Evolutionary conservation across 2,888 invertebrate species (phyloP), one percentile per base, ranked within the genome.

Genomic region (Melieria picta): DNA sequence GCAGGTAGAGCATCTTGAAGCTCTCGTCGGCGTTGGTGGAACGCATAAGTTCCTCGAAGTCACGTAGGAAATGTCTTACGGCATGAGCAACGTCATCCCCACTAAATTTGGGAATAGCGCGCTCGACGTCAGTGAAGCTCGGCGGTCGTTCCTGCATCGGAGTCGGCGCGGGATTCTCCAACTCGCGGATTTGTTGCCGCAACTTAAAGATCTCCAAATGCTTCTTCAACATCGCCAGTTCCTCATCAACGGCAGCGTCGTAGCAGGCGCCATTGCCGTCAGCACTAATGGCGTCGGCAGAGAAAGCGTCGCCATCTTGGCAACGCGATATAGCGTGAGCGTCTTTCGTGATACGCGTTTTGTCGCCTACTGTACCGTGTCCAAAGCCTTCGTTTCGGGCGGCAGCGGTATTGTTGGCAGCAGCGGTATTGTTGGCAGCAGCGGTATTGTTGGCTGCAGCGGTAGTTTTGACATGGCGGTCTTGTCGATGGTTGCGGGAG

Each of bases 11-110:
- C 3, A 72, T 46, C 16, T 65, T 65, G 7, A 68, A 68, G 9
- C 46, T 30, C 3, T 64, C 64, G n/a, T 72, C 72, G 3, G 68
- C 64, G 16, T 52, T 50, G 1, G 62, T 58, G 11, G 61, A 11
- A 6, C 56, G n/a, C 66, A 71, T 66, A 0, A 67, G 57, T 66
- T 71, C 71, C n/a, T 71, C 66, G 7, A 71, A 67, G 30, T 71
- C 66, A 7, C 57, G 3, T 9, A 66, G 45, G 47, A 62, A 66
- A 30, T 66, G 10, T 5, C 46, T 7, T 4, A 71, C 42, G 1
- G 67, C 55, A 13, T 66, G 52, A 9, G 56, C 16, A 5, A 50
- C 5, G 30, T 61, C 57, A 61, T 71, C 65, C 2, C 71, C 65
- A 50, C 52, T 60, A 30, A 64, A 71, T n/a, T 60, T 71, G 1